These are phyloP conservation scores for Elaphurus davidianus DNA, from an alignment of 2,113 vertebrate genomes.

Conservation along the genomic window DNA sequence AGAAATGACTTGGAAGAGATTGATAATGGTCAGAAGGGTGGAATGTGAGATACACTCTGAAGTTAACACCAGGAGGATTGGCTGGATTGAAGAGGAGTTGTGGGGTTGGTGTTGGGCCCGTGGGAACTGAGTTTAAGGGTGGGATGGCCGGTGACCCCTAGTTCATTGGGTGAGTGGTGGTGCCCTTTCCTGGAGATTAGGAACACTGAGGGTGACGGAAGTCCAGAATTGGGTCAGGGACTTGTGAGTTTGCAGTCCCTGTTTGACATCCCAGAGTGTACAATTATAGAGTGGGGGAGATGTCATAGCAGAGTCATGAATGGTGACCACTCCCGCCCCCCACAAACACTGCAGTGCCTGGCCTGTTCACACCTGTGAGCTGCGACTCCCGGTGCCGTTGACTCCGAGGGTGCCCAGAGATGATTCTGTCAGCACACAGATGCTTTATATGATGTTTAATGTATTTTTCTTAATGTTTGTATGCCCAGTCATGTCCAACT, in stretches of 20 bases:
- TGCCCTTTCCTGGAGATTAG: not conserved
- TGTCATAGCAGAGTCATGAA: not conserved
- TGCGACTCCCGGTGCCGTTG: rapidly evolving
- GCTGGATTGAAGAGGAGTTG: not conserved
- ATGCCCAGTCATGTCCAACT: not conserved
- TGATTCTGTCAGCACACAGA: not conserved
- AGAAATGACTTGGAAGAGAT: not conserved
- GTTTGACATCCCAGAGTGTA: not conserved
- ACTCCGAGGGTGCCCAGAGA: not conserved
- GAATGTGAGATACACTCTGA: not conserved
- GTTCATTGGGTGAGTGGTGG: not conserved
- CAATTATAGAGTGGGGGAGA: not conserved
- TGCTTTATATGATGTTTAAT: not conserved
- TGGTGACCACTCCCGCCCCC: not conserved
- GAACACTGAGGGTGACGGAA: not conserved
- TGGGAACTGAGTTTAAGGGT: not conserved
- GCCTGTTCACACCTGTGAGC: rapidly evolving
- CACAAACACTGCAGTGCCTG: not conserved
- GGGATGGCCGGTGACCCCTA: not conserved
- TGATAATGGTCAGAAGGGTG: not conserved
- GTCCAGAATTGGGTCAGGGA: not conserved
- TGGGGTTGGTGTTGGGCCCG: not conserved
- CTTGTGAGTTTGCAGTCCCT: not conserved
- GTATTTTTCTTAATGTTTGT: not conserved
- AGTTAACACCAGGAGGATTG: not conserved